Evolutionary conservation across 2,797 vertebrate genomes (phyloP).

Genomic region (Rhinogobio ventralis): DNA sequence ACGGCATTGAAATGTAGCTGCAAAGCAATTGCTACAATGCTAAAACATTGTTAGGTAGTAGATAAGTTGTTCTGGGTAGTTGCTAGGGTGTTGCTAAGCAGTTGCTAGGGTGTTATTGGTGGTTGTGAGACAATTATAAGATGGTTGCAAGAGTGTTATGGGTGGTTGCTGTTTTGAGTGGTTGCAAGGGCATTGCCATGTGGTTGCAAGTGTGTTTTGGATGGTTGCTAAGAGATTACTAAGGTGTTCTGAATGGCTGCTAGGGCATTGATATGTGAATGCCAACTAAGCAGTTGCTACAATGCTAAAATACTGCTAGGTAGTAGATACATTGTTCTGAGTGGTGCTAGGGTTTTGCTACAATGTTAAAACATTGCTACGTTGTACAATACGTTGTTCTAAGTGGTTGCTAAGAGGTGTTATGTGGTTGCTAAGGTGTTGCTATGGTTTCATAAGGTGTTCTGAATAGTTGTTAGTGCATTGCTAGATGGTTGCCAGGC

Average conservation of each 20-base stretch:
- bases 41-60: neutral
- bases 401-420: too few relatives aligned
- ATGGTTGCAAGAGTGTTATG: too few relatives aligned
- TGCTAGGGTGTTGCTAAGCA: neutral
- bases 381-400: too few relatives aligned
- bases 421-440: neutral
- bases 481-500: neutral
- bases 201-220: neutral
- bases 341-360: neutral
- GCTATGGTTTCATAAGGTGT: neutral
- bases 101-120: neutral
- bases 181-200: neutral
- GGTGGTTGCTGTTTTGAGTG: neutral
- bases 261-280: neutral
- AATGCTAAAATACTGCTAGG: too few relatives aligned
- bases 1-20: neutral
- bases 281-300: too few relatives aligned
- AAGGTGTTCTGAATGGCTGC: neutral
- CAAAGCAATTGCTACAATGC: neutral
- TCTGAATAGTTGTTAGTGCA: neutral
- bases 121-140: neutral
- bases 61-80: neutral
- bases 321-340: too few relatives aligned
- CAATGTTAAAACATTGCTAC: neutral
- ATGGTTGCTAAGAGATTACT: neutral